These are phyloP conservation scores for Drosophila eugracilis DNA, from an alignment of 1,140 invertebrate genomes.

Conservation along the genomic window DNA sequence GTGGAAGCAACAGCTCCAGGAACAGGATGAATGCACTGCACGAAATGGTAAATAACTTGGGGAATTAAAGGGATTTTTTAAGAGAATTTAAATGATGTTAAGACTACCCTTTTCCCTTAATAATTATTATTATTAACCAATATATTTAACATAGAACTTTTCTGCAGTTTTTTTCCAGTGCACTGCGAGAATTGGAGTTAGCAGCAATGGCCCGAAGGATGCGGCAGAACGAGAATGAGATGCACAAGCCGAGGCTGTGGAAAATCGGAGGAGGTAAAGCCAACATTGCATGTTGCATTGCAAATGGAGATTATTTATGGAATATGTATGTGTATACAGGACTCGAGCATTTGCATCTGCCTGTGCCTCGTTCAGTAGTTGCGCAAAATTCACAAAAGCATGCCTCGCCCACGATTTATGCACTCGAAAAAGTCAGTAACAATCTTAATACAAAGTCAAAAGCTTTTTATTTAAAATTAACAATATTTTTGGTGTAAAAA, in stretches of 20 bases:
- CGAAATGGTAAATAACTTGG: too few species aligned
- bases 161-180: constrained; percentile 5
- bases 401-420: neutral
- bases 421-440: too few species aligned
- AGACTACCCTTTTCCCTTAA: too few species aligned
- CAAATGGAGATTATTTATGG: constrained; percentile 71
- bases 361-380: constrained; percentile 5
- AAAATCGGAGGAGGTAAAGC: constrained; percentile 22
- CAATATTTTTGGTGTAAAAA: too few species aligned
- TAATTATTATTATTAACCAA: too few species aligned
- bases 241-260: constrained; percentile 1
- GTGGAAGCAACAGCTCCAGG: neutral
- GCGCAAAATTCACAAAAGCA: constrained; percentile 20
- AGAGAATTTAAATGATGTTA: too few species aligned
- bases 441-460: too few species aligned
- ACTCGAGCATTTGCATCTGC: neutral
- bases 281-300: constrained; percentile 54
- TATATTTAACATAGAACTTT: too few species aligned
- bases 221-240: constrained; percentile 5
- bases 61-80: too few species aligned
- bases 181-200: constrained; percentile 5
- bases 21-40: neutral
- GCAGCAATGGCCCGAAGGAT: constrained; percentile 1
- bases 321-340: neutral
- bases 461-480: too few species aligned